Base-by-base conservation (phyloP, 2,888 invertebrate genomes). In the Scaptomyza flava region DNA sequence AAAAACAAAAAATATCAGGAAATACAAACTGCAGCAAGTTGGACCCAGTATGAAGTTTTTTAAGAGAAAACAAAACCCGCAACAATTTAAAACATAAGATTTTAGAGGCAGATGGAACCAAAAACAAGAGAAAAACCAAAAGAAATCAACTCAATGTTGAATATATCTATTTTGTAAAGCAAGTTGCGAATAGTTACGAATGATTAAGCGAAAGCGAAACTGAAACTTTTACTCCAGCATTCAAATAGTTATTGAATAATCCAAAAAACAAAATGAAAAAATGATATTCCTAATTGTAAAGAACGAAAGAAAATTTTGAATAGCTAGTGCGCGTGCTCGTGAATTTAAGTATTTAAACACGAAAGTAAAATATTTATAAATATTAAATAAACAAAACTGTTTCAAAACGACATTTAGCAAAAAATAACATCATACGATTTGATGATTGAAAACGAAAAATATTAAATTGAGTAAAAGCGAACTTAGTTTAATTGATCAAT, bases 241-340 rank as follows among this genome's bases (percentile, higher is more conserved):
- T 70, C 70, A 75, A 62, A 81, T 72, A 82, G 80, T 77, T 76
- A 70, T 51, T 51, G 56, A 76, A 75, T 75, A 79, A 68, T 56
- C 81, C 42, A 72, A 56, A 67, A 58, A 60, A 57, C 31, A 52
- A 60, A 65, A 57, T 41, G 12, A 51, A 42, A 51, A 42, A 46
- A 42, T 14, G 11, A 73, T 66, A 72, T 71, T 74, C 73, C 68
- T 71, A 77, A 75, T 77, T 74, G 75, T 70, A 79, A 72, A 79
- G 75, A 54, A 45, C 66, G 57, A 47, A 47, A 47, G 51, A 47
- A 72, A 23, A 23, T 34, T 12, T 70, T 68, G 54, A 81, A 81
- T 84, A 81, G 85, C 87, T 85, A 87, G 79, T 17, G 41, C 81
- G 85, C 77, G 85, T 87, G 85, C 85, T 85, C 85, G 85, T 85